Conservation (phyloP, 2,113 vertebrate species). For the Nycticebus coucang region DNA sequence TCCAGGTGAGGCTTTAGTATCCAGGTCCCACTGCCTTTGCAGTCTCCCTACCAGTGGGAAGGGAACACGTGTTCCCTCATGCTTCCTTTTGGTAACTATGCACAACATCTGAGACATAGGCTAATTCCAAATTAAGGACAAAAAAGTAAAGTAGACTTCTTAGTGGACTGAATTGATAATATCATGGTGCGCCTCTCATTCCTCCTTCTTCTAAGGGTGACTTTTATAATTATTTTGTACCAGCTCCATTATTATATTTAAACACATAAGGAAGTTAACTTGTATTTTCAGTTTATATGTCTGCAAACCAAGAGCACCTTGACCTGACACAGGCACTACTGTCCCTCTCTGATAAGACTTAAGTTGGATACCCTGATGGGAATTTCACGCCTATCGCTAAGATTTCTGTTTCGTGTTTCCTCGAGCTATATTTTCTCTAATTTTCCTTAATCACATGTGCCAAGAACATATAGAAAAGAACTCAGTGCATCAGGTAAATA, state of each 20-base stretch:
- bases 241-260: not conserved
- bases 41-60: not conserved
- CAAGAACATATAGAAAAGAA: not conserved
- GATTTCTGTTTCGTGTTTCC: not conserved
- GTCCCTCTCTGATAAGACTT: not conserved
- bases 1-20: accelerated
- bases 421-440: not conserved
- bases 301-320: not conserved
- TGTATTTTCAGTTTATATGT: not conserved
- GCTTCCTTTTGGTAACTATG: accelerated
- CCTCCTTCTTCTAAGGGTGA: not conserved
- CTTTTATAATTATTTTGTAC: not conserved
- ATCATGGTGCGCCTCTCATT: not conserved
- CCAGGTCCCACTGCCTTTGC: accelerated
- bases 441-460: not conserved
- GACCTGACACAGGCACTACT: not conserved
- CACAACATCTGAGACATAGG: accelerated
- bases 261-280: not conserved
- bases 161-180: not conserved
- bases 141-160: not conserved
- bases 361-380: not conserved
- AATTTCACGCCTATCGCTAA: not conserved
- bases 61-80: not conserved
- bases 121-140: not conserved
- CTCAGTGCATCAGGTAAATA: not conserved